phyloP scores from a whole-genome alignment of 2,113 vertebrate genomes.

The Ginglymostoma cirratum region DNA sequence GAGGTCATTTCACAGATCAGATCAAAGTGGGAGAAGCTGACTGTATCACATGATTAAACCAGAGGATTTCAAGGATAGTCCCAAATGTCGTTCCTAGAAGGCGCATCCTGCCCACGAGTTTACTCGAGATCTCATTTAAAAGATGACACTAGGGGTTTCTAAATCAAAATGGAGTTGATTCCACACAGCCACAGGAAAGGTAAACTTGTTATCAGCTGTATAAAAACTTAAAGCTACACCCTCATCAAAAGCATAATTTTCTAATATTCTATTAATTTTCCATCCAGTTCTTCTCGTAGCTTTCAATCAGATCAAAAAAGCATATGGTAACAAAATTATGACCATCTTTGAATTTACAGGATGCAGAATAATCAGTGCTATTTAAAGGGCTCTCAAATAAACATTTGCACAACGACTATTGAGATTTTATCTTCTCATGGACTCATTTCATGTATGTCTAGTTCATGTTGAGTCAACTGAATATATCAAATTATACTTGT shows the following conservation, averaged over 20 bases:
- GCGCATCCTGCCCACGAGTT: neutral
- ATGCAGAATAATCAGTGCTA: neutral
- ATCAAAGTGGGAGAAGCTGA: too few relatives aligned
- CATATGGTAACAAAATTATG: neutral
- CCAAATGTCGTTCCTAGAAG: neutral
- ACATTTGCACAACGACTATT: neutral
- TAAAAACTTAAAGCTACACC: neutral
- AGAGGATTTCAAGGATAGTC: neutral
- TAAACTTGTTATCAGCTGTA: neutral
- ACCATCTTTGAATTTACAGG: neutral
- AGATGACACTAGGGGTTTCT: neutral
- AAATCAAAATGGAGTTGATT: neutral
- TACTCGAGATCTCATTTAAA: neutral
- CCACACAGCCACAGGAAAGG: neutral
- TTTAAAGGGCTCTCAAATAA: neutral
- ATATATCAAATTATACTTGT: neutral
- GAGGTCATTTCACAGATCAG: neutral
- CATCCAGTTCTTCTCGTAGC: neutral
- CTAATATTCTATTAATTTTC: neutral
- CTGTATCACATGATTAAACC: neutral
- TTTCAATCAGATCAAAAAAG: neutral
- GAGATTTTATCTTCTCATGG: neutral
- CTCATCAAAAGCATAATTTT: neutral
- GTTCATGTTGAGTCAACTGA: neutral
- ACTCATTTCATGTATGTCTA: neutral